These are phyloP conservation scores for Actinemys pallida DNA, from an alignment of 2,113 vertebrate species.

Conservation along the genomic window DNA sequence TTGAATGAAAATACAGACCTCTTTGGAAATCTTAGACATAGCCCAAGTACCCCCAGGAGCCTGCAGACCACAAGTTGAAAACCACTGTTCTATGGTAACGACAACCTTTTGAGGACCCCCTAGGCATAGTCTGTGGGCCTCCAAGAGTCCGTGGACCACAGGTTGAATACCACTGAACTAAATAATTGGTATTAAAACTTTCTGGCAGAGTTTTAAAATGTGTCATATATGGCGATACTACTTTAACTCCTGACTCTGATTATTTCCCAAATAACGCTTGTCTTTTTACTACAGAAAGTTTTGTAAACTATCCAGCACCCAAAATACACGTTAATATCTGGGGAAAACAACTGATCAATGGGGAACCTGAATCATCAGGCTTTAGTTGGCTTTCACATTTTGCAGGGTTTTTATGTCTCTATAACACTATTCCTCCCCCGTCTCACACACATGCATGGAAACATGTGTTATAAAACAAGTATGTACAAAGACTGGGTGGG, in stretches of 20 bases:
- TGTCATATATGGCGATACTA: background rate
- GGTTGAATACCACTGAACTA: background rate
- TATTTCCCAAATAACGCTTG: background rate
- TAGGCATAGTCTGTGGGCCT: no score
- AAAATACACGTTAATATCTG: background rate
- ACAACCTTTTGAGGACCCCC: no score
- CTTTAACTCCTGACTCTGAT: background rate
- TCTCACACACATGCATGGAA: background rate
- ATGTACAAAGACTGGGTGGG: background rate
- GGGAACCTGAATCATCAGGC: background rate
- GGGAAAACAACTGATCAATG: background rate
- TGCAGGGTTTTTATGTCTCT: background rate
- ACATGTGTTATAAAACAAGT: background rate
- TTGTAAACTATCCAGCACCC: background rate
- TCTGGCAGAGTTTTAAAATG: background rate
- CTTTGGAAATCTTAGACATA: no score
- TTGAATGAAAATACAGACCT: no score
- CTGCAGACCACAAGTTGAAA: no score
- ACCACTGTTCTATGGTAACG: no score
- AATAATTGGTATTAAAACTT: background rate
- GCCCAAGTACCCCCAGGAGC: no score
- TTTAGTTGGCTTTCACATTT: background rate
- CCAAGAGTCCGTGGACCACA: no score
- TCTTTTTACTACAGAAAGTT: slow-evolving; percentile 7
- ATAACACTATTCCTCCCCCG: background rate